These are phyloP conservation scores for Peromyscus nudipes DNA, from an alignment of 2,797 vertebrate species.

Conservation along the genomic window DNA sequence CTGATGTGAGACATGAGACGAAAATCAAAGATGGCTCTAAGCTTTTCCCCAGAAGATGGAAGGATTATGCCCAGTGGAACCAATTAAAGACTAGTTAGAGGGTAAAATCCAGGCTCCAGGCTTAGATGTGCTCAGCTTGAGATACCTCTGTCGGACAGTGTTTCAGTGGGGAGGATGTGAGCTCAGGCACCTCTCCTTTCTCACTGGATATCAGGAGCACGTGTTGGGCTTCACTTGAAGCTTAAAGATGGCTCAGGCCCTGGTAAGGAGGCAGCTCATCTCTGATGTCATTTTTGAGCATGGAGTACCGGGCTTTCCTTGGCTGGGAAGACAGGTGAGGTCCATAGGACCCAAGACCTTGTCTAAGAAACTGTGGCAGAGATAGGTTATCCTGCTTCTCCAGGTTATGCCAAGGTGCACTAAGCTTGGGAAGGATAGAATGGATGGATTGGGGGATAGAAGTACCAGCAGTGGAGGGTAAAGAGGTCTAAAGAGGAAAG, in stretches of 20 bases:
- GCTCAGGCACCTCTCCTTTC: not conserved
- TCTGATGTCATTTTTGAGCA: not conserved
- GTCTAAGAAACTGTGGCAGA: not conserved
- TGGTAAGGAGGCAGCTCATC: not conserved
- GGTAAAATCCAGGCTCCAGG: not conserved
- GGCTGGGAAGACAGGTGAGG: not conserved
- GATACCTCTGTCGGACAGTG: not conserved
- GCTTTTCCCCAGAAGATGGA: not conserved
- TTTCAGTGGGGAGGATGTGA: not conserved
- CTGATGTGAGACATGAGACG: not conserved
- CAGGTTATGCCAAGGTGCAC: not conserved
- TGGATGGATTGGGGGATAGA: not conserved
- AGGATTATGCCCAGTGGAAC: not conserved
- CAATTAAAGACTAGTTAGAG: not conserved
- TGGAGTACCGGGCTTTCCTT: not conserved
- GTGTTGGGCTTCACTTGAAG: not conserved
- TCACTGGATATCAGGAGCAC: not conserved
- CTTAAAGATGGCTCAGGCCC: not conserved
- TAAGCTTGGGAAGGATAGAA: not conserved
- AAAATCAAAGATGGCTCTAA: not conserved
- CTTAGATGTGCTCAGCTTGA: not conserved
- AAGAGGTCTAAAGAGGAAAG: not conserved
- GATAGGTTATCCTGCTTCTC: not conserved
- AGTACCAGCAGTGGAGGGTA: not conserved
- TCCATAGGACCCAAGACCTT: not conserved